Percentiles rank a stretch among this genome's conserved stretches.
Conservation (phyloP, 2,888 invertebrate species). For the Xylocampa areola region DNA sequence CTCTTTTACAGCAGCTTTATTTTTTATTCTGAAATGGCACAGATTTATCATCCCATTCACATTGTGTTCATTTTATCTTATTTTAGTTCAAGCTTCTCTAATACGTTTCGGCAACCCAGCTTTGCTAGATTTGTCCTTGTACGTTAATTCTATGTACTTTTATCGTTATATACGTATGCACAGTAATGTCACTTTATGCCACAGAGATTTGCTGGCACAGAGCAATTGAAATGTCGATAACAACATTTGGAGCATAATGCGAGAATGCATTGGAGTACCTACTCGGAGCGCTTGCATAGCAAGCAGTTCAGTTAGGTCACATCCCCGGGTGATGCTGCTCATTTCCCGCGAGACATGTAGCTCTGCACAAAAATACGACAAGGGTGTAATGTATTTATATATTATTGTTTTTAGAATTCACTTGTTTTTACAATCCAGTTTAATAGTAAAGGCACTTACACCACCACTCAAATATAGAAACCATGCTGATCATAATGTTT, state of each 20-base stretch:
- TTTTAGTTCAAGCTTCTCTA: not conserved
- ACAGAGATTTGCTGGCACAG: not conserved
- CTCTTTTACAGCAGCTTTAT: not conserved
- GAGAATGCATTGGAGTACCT: not conserved
- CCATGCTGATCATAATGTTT: too few species aligned
- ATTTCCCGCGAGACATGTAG: not conserved
- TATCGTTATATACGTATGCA: not conserved
- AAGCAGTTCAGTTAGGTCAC: not conserved
- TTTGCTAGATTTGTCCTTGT: not conserved
- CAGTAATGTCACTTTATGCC: not conserved
- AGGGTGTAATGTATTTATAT: not conserved
- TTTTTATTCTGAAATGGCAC: not conserved
- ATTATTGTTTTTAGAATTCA: too few species aligned
- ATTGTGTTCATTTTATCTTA: not conserved
- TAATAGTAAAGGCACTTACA: too few species aligned
- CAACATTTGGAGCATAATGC: not conserved
- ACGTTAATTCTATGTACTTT: not conserved
- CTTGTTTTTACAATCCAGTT: too few species aligned
- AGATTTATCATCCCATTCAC: not conserved
- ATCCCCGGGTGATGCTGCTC: not conserved
- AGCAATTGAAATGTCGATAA: not conserved
- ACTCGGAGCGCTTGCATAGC: not conserved
- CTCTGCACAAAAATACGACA: conserved; percentile 1
- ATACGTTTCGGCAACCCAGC: too few species aligned
- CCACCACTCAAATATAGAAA: too few species aligned